A percentile compares a stretch with the other conserved stretches of the same genome.
Conservation (phyloP, 2,113 vertebrate species). For the Macaca fascicularis region T2T-MFA8v1.1 NC_088380.1:2821501-2822000, state of each 20-base stretch:
- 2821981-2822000: constrained; percentile 68
- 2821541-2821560: fast-evolving
- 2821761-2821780: background rate
- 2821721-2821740: background rate
- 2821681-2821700: fast-evolving
- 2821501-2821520: fast-evolving
- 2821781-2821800: background rate
- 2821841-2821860: fast-evolving
- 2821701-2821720: background rate
- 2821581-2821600: fast-evolving
- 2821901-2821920: fast-evolving
- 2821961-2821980: background rate
- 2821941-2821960: constrained; percentile 66
- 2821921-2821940: constrained; percentile 50
- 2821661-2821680: fast-evolving
- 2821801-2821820: fast-evolving
- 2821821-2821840: background rate
- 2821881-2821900: fast-evolving
- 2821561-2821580: fast-evolving
- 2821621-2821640: fast-evolving
- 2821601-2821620: background rate
- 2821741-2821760: background rate
- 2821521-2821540: background rate
- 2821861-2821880: fast-evolving
- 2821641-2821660: background rate